A percentile compares a stretch with the other conserved stretches of the same genome.
Evolutionary conservation across 2,888 invertebrate species (phyloP).

Genomic region (Seira ritae): DNA sequence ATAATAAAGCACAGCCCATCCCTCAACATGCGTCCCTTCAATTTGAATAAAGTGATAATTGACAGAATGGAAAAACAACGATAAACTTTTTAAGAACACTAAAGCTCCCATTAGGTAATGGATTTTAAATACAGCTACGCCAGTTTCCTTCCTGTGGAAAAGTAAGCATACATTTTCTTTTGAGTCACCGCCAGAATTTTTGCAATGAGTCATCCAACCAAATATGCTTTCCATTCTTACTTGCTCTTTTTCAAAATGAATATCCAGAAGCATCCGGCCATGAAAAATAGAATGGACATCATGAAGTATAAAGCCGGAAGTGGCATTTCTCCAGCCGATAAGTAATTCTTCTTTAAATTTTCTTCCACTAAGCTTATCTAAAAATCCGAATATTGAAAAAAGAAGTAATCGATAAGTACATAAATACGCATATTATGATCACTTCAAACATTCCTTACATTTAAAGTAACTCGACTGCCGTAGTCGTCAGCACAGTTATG

Average conservation of each 20-base stretch:
- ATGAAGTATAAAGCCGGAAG: constrained; percentile 93
- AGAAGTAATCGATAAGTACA: too few species aligned
- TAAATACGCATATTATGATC: too few species aligned
- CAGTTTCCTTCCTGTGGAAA: constrained; percentile 81
- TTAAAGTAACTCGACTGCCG: constrained; percentile 80
- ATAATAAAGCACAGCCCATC: constrained; percentile 98
- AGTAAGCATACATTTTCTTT: too few species aligned
- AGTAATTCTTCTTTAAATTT: constrained; percentile 88
- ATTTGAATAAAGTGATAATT: constrained; percentile 96
- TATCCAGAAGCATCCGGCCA: constrained; percentile 95
- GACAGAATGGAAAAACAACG: constrained; percentile 95
- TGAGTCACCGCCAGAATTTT: constrained; percentile 15
- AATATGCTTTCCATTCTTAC: too few species aligned
- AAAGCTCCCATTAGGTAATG: constrained; percentile 97
- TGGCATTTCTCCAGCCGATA: constrained; percentile 98
- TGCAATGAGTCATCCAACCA: too few species aligned
- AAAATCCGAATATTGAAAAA: too few species aligned
- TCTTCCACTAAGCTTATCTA: constrained; percentile 89
- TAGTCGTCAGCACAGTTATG: constrained; percentile 87
- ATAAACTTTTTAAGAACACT: constrained; percentile 93
- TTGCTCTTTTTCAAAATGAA: constrained; percentile 88
- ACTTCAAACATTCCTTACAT: constrained; percentile 80
- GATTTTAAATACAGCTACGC: constrained; percentile 88
- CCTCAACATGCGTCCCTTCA: constrained; percentile 94
- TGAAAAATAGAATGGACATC: constrained; percentile 92